Conservation (phyloP, 2,113 vertebrate genomes). For the Corythoichthys intestinalis region DNA sequence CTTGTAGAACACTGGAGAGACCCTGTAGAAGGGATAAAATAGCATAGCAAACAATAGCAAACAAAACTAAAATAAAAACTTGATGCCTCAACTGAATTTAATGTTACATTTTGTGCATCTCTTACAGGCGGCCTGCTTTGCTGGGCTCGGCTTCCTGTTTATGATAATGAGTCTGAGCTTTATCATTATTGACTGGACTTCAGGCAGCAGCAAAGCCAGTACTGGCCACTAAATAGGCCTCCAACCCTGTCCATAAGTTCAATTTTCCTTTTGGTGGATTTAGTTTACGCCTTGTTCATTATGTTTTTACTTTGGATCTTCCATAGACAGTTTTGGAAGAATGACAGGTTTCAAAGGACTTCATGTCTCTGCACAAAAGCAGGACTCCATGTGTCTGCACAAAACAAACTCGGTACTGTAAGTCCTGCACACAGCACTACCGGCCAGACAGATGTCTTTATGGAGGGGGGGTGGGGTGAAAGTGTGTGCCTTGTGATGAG, state of each 20-base stretch:
- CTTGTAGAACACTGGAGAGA: too few relatives aligned
- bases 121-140: slow-evolving; percentile 87
- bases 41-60: too few relatives aligned
- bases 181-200: slow-evolving; percentile 94
- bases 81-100: too few relatives aligned
- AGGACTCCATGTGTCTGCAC: slow-evolving; percentile 15
- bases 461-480: neutral
- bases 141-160: slow-evolving; percentile 86
- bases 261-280: slow-evolving; percentile 47
- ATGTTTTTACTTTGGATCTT: slow-evolving; percentile 50
- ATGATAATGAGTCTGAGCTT: slow-evolving; percentile 99
- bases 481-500: slow-evolving; percentile 53
- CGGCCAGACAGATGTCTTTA: slow-evolving; percentile 22
- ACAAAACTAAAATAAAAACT: too few relatives aligned
- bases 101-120: neutral
- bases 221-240: slow-evolving; percentile 81
- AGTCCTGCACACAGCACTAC: slow-evolving; percentile 38
- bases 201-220: slow-evolving; percentile 74
- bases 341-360: slow-evolving; percentile 13
- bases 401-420: slow-evolving; percentile 18
- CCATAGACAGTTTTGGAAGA: slow-evolving; percentile 22
- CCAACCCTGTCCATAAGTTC: slow-evolving; percentile 2
- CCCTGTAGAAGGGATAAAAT: too few relatives aligned
- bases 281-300: slow-evolving; percentile 47
- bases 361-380: slow-evolving; percentile 7